Base-by-base conservation (phyloP, 2,797 vertebrate genomes). In the Knipowitschia caucasica region DNA sequence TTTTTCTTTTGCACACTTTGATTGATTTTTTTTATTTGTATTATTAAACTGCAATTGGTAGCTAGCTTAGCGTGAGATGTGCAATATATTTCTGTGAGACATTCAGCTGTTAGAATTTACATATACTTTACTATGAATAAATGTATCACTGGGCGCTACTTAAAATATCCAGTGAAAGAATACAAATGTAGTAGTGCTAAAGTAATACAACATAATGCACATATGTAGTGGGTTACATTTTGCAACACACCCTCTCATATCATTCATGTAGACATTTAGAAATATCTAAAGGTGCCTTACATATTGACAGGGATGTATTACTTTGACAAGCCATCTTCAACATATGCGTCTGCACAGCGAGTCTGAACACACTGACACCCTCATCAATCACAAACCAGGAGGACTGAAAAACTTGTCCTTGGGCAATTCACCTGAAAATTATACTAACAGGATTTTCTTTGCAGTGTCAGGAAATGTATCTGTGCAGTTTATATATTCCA, bases 341-440 rank as follows among this genome's bases (percentile, higher is more conserved):
- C 49, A 30, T 33, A 49, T 46, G 21, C 3, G 3, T n/a, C 29
- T 35, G 4, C 39, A 44, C 40, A 39, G 26, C 26, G 9, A 61
- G 47, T 35, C 25, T 21, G 50, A 55, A 53, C 35, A 4, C 30
- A 15, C 17, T 40, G 39, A 63, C 31, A 63, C 35, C 46, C 38
- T 50, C 63, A 67, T 73, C 59, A 59, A 56, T 69, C 69, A 64
- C 42, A 14, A 52, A 47, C 56, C 34, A 6, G 17, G 29, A 14
- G 46, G 29, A 30, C 7, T 50, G 18, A 53, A 53, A n/a, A 59
- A 45, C 0, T 12, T 52, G 56, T 62, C 68, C 64, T 34, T 23
- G 15, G 62, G 64, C 44, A 3, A 35, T 65, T 64, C 55, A 78
- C 65, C 63, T 53, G 57, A 36, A 58, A 3, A 12, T 0, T 5